phyloP scores from a whole-genome alignment of 2,888 invertebrate genomes.

The Epirrhoe tristata region DNA sequence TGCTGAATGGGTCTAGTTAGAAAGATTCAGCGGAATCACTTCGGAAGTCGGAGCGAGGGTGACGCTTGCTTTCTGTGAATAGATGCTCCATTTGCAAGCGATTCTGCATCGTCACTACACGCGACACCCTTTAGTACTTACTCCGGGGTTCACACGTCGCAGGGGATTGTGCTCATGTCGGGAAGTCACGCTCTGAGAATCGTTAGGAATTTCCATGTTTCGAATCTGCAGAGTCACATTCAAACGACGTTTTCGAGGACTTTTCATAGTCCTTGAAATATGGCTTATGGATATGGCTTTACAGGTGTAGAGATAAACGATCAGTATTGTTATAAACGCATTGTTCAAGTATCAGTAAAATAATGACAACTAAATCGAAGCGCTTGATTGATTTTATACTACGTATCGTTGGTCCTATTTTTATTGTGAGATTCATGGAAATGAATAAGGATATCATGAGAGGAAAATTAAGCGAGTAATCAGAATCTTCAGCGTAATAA shows the following conservation, averaged over 20 bases:
- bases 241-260: slow-evolving; percentile 8
- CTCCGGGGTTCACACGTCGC: slow-evolving; percentile 22
- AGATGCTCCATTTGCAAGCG: slow-evolving; percentile 64
- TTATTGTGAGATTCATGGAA: background rate
- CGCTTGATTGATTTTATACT: too few species aligned
- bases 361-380: too few species aligned
- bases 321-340: too few species aligned
- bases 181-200: slow-evolving; percentile 33
- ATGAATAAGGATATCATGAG: background rate
- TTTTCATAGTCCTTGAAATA: background rate
- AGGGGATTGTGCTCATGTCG: slow-evolving; percentile 26
- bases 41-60: slow-evolving; percentile 54
- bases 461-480: background rate
- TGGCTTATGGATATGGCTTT: background rate
- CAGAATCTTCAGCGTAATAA: background rate
- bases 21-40: slow-evolving; percentile 47
- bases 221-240: slow-evolving; percentile 21
- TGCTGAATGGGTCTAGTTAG: slow-evolving; percentile 44
- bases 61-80: slow-evolving; percentile 63
- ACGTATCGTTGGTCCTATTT: background rate
- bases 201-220: slow-evolving; percentile 24
- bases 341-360: background rate
- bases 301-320: background rate
- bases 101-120: slow-evolving; percentile 68
- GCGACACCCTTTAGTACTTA: slow-evolving; percentile 42